phyloP scores from a whole-genome alignment of 2,113 vertebrate species.

The Ceuthmochares aereus region DNA sequence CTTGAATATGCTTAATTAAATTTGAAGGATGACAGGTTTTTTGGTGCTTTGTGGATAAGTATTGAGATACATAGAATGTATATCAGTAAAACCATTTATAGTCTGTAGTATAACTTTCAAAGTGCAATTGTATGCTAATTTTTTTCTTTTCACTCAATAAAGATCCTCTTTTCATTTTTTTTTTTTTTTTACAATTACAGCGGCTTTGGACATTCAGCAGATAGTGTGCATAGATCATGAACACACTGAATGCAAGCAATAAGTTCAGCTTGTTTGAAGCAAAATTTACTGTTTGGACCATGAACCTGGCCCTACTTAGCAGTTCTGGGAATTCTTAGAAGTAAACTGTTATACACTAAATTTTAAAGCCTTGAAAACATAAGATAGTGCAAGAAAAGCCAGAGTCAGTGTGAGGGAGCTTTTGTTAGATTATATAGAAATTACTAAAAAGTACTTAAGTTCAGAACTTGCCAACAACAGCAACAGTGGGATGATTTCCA shows the following conservation, averaged over 20 bases:
- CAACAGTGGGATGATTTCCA: neutral
- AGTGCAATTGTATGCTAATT: neutral
- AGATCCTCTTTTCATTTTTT: neutral
- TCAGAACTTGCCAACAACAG: neutral
- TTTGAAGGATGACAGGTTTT: neutral
- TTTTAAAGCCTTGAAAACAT: neutral
- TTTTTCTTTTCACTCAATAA: neutral
- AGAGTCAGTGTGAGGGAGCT: neutral
- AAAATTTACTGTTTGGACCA: neutral
- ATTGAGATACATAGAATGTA: neutral
- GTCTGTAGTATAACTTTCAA: neutral
- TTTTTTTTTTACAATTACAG: neutral
- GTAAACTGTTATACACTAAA: neutral
- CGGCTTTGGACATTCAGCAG: neutral
- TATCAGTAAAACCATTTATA: neutral
- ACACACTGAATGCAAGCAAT: neutral
- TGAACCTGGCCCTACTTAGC: neutral
- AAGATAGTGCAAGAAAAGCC: neutral
- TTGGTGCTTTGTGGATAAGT: neutral
- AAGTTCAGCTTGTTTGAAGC: neutral
- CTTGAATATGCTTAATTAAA: neutral
- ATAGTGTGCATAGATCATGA: neutral
- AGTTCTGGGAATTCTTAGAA: neutral
- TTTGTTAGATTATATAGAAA: neutral
- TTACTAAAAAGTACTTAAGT: neutral